Percentiles rank a stretch among this genome's conserved stretches.
Conservation (phyloP, 2,113 vertebrate genomes). For the Connochaetes taurinus region DNA sequence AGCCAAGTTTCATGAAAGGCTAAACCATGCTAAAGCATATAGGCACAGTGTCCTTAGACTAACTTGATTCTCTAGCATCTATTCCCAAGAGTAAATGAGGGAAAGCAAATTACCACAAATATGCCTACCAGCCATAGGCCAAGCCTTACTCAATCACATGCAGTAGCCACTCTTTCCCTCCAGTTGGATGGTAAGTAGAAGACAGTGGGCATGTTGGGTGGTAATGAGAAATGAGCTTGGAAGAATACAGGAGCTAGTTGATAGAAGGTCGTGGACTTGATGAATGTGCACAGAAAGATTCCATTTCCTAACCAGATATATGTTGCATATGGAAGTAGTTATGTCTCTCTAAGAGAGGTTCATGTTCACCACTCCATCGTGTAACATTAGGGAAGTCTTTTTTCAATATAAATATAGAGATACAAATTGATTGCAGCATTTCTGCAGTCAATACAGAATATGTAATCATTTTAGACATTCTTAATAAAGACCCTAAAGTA, state of each 20-base stretch:
- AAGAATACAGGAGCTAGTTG: slow-evolving; percentile 27
- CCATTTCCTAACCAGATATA: slow-evolving; percentile 54
- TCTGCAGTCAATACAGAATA: not conserved
- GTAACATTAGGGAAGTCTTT: slow-evolving; percentile 25
- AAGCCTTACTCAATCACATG: not conserved
- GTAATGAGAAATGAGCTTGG: slow-evolving; percentile 34
- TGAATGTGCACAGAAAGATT: slow-evolving; percentile 33
- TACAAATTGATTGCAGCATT: not conserved
- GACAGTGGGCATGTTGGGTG: not conserved
- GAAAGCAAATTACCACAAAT: not conserved
- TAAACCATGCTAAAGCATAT: not conserved
- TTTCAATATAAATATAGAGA: slow-evolving; percentile 4
- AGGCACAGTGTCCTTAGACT: not conserved
- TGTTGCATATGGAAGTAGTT: slow-evolving; percentile 64
- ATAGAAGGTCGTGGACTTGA: slow-evolving; percentile 42
- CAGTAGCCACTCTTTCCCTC: not conserved
- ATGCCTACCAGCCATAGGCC: not conserved
- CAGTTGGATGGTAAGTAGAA: not conserved
- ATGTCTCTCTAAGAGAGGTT: slow-evolving; percentile 22
- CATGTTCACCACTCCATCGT: not conserved
- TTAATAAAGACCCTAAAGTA: not conserved
- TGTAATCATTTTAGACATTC: not conserved
- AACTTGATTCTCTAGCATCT: not conserved
- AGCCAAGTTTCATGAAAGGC: not conserved
- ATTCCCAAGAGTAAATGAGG: not conserved